Evolutionary conservation across 2,888 invertebrate genomes (phyloP), one percentile per base, ranked within the genome.

Genomic region (Mythimna ferrago): DNA sequence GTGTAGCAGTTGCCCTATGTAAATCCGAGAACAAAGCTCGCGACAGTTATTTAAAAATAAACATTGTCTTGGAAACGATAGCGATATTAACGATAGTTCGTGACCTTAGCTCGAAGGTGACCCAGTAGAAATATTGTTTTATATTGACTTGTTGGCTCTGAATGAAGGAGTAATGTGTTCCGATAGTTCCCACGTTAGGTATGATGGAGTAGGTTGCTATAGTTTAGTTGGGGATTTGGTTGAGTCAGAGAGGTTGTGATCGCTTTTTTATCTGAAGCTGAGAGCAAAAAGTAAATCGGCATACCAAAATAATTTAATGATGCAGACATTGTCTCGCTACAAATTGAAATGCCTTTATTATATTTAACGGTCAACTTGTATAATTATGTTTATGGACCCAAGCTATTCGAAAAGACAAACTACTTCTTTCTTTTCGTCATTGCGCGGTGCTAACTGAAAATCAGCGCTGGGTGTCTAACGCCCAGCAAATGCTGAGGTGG

Each of bases 91-190:
- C 60, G 68, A 72, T 80, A 80, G 64, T 57, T 65, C 54, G 60
- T 61, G 81, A 72, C 81, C 80, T 80, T 60, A 61, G 35, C 19
- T 9, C 53, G 66, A 80, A 80, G 81, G 81, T 76, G 53, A 76
- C 72, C 76, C 26, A 48, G 65, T 70, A 54, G 53, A 54, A 14
- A 41, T 79, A 69, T 68, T 58, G 61, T 73, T 53, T 38, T 65
- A n/a, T 62, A 71, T 57, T 56, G 19, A 53, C 63, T 67, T 41
- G 64, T 57, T 53, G 35, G 53, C 16, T 72, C 11, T 63, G 26
- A 78, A 69, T 78, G 53, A 60, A 58, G 21, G 2, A 26, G 19
- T 51, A 53, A 14, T 41, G 56, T 61, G 10, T 26, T 19, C 5
- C 4, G 3, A 19, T n/a, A 65, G 48, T 58, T 63, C 62, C 62